phyloP scores from a whole-genome alignment of 2,888 invertebrate genomes.

The Cryptops parisi region DNA sequence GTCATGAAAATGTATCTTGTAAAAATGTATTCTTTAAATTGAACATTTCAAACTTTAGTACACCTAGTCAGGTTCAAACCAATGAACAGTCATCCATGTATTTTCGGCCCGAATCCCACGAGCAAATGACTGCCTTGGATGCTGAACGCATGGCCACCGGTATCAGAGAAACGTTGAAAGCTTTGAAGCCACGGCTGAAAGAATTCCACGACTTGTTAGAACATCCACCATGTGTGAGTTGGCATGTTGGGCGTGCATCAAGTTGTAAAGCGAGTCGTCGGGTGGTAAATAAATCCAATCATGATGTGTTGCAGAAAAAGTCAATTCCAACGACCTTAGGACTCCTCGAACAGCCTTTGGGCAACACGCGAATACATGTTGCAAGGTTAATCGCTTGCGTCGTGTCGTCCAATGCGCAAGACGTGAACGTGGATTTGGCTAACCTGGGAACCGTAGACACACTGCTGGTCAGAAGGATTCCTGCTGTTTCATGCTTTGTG shows the following conservation, averaged over 20 bases:
- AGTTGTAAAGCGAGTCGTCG: background rate
- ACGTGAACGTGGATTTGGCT: constrained; percentile 50
- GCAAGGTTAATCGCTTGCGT: constrained; percentile 62
- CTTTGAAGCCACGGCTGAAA: constrained; percentile 49
- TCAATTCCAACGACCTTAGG: constrained; percentile 55
- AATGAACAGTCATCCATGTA: constrained; percentile 18
- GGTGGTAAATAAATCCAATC: background rate
- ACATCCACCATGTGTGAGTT: constrained; percentile 50
- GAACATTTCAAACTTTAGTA: background rate
- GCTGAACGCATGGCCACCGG: constrained; percentile 44
- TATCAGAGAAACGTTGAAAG: constrained; percentile 45
- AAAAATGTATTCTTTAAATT: background rate
- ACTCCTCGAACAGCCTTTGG: constrained; percentile 55
- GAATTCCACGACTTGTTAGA: constrained; percentile 51
- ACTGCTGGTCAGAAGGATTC: constrained; percentile 42
- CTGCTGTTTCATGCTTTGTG: too few relatives aligned
- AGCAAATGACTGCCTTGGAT: constrained; percentile 30
- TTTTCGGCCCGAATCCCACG: constrained; percentile 29
- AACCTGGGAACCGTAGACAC: constrained; percentile 41
- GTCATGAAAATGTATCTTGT: too few relatives aligned
- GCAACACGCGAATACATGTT: constrained; percentile 63
- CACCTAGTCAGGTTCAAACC: constrained; percentile 5
- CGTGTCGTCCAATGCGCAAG: constrained; percentile 53
- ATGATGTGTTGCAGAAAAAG: constrained; percentile 32
- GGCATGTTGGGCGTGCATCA: background rate